Percentiles rank a stretch among this genome's conserved stretches.
Evolutionary conservation across 92 coral and sea anemone species (phyloP).

Genomic region (Paramuricea clavata): DNA sequence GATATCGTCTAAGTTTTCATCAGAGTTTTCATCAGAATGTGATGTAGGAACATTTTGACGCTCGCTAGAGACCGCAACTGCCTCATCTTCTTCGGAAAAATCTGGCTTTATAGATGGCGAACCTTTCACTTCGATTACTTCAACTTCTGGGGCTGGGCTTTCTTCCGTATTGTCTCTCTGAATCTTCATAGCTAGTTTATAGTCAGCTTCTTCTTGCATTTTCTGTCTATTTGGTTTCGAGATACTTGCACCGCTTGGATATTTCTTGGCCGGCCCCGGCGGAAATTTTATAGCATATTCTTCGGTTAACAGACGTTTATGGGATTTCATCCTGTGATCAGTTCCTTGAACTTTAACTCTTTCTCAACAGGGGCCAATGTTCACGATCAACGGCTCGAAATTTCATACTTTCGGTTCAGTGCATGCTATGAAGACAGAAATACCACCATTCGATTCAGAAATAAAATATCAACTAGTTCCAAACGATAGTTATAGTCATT

Average conservation of each 20-base stretch:
- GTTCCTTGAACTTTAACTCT: background rate
- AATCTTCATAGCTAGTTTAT: background rate
- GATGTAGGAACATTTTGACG: background rate
- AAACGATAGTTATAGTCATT: too few species aligned
- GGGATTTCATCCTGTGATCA: background rate
- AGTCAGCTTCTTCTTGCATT: background rate
- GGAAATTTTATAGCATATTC: slow-evolving; percentile 7
- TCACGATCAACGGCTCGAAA: too few species aligned
- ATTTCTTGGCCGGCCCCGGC: background rate
- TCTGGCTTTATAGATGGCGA: background rate
- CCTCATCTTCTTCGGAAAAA: background rate
- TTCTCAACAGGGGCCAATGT: too few species aligned
- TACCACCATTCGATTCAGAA: too few species aligned
- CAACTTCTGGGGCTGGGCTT: background rate
- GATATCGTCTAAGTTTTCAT: background rate
- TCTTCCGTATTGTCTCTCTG: background rate
- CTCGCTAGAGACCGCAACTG: background rate
- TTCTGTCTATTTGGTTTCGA: background rate
- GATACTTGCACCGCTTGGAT: background rate
- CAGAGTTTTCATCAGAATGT: background rate
- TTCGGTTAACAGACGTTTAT: background rate
- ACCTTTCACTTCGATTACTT: background rate
- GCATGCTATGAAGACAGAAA: too few species aligned
- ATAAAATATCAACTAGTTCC: too few species aligned
- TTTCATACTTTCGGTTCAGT: too few species aligned